Percentiles rank a stretch among this genome's conserved stretches.
These are phyloP conservation scores for Benitochromis conjunctus DNA, from an alignment of 2,113 vertebrate species.

Conservation along the genomic window DNA sequence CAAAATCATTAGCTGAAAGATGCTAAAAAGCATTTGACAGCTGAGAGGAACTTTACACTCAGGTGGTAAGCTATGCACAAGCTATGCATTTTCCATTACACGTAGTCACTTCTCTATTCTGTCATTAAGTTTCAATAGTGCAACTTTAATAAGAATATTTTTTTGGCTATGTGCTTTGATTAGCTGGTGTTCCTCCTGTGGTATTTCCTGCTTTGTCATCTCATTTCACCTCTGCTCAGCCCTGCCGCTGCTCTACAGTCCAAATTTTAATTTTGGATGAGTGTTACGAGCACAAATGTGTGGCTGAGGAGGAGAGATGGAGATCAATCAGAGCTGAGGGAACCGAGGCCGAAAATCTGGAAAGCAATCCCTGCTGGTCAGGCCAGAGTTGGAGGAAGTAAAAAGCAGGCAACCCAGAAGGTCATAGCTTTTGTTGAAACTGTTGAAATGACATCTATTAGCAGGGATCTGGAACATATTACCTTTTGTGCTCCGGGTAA, in stretches of 20 bases:
- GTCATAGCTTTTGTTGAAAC: not conserved
- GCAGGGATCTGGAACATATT: slow-evolving; percentile 29
- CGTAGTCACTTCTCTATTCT: not conserved
- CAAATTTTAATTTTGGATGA: not conserved
- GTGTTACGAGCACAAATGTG: not conserved
- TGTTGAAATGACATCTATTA: slow-evolving; percentile 25
- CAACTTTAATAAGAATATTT: not conserved
- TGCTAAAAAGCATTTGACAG: not conserved
- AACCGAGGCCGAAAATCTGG: not conserved
- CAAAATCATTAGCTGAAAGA: not conserved
- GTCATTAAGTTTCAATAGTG: not conserved
- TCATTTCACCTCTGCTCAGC: not conserved
- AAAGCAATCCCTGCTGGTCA: not conserved
- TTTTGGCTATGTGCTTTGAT: not conserved
- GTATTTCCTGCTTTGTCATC: not conserved
- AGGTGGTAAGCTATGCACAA: not conserved
- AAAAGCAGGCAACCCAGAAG: not conserved
- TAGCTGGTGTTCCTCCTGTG: not conserved
- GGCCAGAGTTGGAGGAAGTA: not conserved
- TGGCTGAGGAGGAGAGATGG: not conserved
- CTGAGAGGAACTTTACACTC: not conserved
- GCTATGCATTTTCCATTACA: not conserved
- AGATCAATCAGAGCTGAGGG: not conserved
- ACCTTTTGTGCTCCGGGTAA: slow-evolving; percentile 1
- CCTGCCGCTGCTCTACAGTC: not conserved